Conservation (phyloP, 1,140 invertebrate species). For the Macrobrachium nipponense region DNA sequence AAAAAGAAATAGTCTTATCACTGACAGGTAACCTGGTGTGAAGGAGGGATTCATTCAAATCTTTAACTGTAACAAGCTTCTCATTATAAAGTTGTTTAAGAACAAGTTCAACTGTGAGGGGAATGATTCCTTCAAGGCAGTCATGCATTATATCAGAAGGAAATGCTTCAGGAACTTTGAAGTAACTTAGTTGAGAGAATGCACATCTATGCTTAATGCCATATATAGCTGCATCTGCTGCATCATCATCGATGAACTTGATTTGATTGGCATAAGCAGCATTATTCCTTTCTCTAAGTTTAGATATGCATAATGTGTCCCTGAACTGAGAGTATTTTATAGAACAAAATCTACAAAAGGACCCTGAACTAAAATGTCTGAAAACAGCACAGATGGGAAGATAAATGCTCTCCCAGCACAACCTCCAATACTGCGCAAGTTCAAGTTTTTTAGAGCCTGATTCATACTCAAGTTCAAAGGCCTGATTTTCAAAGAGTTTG, state of each 20-base stretch:
- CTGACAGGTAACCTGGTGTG: constrained; percentile 7
- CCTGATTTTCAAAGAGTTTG: constrained; percentile 1
- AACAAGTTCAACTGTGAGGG: not conserved
- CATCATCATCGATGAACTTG: not conserved
- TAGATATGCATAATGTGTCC: not conserved
- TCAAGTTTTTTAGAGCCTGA: too few relatives aligned
- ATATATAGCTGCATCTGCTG: constrained; percentile 1
- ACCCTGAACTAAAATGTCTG: constrained; percentile 26
- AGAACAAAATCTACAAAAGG: constrained; percentile 31
- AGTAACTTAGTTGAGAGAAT: not conserved
- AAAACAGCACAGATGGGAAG: constrained; percentile 27
- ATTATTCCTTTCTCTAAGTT: constrained; percentile 5
- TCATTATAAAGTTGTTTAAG: not conserved
- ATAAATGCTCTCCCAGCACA: constrained; percentile 19
- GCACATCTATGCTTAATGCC: constrained; percentile 1
- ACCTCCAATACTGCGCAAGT: not conserved
- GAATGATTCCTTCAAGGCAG: not conserved
- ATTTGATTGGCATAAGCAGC: constrained; percentile 5
- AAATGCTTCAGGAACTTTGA: constrained; percentile 4
- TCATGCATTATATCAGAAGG: not conserved
- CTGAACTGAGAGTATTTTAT: constrained; percentile 15
- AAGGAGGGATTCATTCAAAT: not conserved
- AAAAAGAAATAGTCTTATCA: not conserved
- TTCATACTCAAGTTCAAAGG: not conserved
- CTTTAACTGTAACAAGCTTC: not conserved